Base-by-base conservation (phyloP, 2,888 invertebrate species). In the Metopia argyrocephala region DNA sequence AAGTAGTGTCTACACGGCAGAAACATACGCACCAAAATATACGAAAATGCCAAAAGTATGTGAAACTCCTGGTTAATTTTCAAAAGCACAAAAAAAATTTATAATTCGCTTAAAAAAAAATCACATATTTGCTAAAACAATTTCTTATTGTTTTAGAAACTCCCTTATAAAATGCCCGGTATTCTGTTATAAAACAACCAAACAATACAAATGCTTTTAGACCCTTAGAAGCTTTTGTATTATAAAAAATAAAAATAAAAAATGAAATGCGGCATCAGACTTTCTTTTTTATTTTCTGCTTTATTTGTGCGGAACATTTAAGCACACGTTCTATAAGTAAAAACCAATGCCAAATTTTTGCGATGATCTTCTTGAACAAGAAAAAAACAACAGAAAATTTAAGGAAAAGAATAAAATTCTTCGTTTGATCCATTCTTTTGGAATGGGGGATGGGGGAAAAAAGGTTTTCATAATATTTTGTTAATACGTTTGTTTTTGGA, bases 161-260 rank as follows among this genome's bases (percentile, higher is more conserved):
- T 65, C n/a, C 45, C 38, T 20, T 61, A 71, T 45, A 52, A 59
- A 38, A 61, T 78, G 12, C 23, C 56, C n/a, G n/a, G 6, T 15
- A 27, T 64, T 76, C 46, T 3, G 45, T 18, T 61, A 3, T 23
- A 15, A 52, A 52, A 31, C 9, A 78, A 20, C 12, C 52, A 71
- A 61, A 61, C 59, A 74, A 78, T 62, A 56, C 68, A 61, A 61
- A 61, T 20, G 38, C 46, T 62, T 27, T 23, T 50, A 57, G 70
- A 38, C 81, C 81, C 78, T 81, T 75, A 78, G 70, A 78, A 81
- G 74, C 81, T 70, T 81, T 75, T 71, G 65, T 70, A 57, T 12
- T 21, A 9, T 3, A 48, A 27, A 71, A 21, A 20, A 38, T 1
- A 31, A 31, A 38, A 2, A 9, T n/a, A 7, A 4, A 38, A 38